These are phyloP conservation scores for Laothoe populi DNA, from an alignment of 2,888 invertebrate species.

Conservation along the genomic window DNA sequence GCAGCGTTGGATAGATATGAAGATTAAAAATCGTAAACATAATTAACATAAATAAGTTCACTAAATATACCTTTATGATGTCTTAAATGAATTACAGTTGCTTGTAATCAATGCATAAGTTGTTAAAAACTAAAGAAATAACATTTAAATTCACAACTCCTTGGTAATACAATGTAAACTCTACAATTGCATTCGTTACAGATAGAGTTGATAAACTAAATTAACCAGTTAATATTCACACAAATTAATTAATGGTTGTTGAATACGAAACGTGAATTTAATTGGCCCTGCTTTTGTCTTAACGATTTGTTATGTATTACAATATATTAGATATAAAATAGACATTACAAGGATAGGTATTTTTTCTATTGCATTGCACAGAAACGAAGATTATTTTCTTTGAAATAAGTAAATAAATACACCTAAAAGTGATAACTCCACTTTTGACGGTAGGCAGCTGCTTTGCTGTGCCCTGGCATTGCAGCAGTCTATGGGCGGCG, in stretches of 20 bases:
- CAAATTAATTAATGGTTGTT: constrained; percentile 11
- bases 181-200: constrained; percentile 1
- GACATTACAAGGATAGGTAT: too few species aligned
- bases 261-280: background rate
- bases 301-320: background rate
- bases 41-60: too few species aligned
- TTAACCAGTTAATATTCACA: constrained; percentile 3
- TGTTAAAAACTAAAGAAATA: constrained; percentile 9
- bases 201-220: background rate
- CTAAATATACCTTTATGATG: background rate
- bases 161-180: constrained; percentile 10
- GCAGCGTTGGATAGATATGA: too few species aligned
- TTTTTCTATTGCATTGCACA: too few species aligned
- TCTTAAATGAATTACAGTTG: background rate
- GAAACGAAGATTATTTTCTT: too few species aligned
- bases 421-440: too few species aligned
- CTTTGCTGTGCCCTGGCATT: too few species aligned
- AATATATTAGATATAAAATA: too few species aligned
- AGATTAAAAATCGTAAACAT: too few species aligned
- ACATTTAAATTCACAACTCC: background rate
- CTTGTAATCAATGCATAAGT: background rate
- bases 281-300: background rate
- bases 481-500: too few species aligned
- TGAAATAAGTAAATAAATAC: too few species aligned
- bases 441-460: too few species aligned